A percentile compares a stretch with the other conserved stretches of the same genome.
These are phyloP conservation scores for Sphaerophoria taeniata DNA, from an alignment of 2,888 invertebrate species.

Conservation along the genomic window DNA sequence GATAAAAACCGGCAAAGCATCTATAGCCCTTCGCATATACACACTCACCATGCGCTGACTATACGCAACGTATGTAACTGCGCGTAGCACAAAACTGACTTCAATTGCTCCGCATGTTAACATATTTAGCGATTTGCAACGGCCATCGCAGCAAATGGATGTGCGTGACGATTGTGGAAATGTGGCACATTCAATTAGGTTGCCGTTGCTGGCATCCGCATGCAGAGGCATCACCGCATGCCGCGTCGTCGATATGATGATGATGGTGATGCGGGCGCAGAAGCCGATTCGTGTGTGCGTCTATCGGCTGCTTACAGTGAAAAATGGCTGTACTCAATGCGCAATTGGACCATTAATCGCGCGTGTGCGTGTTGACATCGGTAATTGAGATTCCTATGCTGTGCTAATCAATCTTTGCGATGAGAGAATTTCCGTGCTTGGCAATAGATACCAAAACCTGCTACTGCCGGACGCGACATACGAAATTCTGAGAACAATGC, in stretches of 20 bases:
- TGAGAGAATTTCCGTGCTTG: no score
- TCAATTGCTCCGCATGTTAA: slow-evolving; percentile 73
- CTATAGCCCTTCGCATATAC: background rate
- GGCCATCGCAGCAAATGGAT: slow-evolving; percentile 68
- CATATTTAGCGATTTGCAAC: slow-evolving; percentile 74
- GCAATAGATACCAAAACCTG: slow-evolving; percentile 19
- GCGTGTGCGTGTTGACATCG: slow-evolving; percentile 73
- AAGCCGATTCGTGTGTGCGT: background rate
- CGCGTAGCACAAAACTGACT: slow-evolving; percentile 49
- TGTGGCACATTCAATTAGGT: slow-evolving; percentile 72
- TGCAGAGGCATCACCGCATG: slow-evolving; percentile 1
- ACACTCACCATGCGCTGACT: background rate
- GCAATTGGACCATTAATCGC: slow-evolving; percentile 73
- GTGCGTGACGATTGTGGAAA: slow-evolving; percentile 72
- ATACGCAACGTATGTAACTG: slow-evolving; percentile 14
- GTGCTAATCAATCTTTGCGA: slow-evolving; percentile 62
- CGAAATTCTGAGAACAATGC: slow-evolving; percentile 38
- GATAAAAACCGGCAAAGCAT: slow-evolving; percentile 36
- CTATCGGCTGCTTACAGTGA: slow-evolving; percentile 37
- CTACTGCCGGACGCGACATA: background rate
- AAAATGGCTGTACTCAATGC: slow-evolving; percentile 49
- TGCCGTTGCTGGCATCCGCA: slow-evolving; percentile 38
- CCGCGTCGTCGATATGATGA: slow-evolving; percentile 1
- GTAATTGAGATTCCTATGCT: slow-evolving; percentile 71
- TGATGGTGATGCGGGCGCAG: slow-evolving; percentile 11